Conservation (phyloP, 2,888 invertebrate species). For the Acronicta psi region DNA sequence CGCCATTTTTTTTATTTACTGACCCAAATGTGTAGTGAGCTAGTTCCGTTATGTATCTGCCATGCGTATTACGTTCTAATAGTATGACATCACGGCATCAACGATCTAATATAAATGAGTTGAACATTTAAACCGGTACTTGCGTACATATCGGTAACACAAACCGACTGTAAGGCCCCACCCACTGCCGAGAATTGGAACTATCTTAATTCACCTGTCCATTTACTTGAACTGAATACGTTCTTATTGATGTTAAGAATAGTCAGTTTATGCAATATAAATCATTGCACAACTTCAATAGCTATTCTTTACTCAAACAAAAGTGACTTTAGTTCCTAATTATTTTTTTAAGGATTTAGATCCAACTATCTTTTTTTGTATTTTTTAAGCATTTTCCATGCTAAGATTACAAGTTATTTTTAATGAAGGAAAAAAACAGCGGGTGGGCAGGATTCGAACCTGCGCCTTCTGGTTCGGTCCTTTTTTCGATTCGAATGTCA, state of each 20-base stretch:
- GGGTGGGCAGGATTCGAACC: no score
- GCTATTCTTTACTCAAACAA: no score
- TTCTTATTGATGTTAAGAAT: slow-evolving; percentile 14
- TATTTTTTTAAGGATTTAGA: no score
- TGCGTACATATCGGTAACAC: slow-evolving; percentile 7
- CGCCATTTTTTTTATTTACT: background rate
- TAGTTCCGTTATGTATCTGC: background rate
- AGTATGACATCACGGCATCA: background rate
- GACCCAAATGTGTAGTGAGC: background rate
- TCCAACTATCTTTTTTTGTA: no score
- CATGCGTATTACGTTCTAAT: background rate
- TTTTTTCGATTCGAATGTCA: no score
- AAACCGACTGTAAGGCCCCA: slow-evolving; percentile 19
- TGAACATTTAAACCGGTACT: slow-evolving; percentile 17
- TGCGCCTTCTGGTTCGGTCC: no score
- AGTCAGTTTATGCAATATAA: no score
- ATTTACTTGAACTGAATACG: slow-evolving; percentile 11
- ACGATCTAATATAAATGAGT: background rate
- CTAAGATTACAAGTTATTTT: no score
- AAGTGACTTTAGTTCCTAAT: no score
- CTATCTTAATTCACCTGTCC: slow-evolving; percentile 37
- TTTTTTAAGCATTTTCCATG: no score
- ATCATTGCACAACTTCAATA: no score
- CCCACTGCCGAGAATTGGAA: slow-evolving; percentile 24
- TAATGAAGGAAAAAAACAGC: no score